phyloP scores from a whole-genome alignment of 2,888 invertebrate genomes.

The Sarcophaga carnaria region DNA sequence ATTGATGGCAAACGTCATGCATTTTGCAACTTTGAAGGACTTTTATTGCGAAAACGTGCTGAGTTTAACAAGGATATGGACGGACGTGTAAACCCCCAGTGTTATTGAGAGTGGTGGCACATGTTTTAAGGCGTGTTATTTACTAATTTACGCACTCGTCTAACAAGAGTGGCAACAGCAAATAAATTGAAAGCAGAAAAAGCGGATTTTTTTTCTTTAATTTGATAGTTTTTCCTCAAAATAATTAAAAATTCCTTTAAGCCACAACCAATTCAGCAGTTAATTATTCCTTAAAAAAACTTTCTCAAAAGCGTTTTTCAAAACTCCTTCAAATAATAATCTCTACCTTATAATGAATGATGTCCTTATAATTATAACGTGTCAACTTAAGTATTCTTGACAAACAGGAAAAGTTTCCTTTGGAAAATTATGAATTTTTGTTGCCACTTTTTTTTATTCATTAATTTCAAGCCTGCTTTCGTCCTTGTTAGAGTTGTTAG shows the following conservation, averaged over 20 bases:
- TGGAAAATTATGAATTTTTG: neutral
- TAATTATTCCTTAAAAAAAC: neutral
- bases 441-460: neutral
- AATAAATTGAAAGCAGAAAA: no score
- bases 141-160: constrained; percentile 19
- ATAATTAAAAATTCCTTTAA: no score
- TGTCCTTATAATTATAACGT: constrained; percentile 46
- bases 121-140: constrained; percentile 28
- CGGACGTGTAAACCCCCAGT: constrained; percentile 43
- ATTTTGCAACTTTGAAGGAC: constrained; percentile 56
- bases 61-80: neutral
- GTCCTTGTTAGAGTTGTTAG: constrained; percentile 4
- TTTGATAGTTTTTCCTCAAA: no score
- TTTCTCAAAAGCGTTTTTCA: neutral
- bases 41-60: constrained; percentile 70
- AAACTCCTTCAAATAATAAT: neutral
- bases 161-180: no score
- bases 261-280: no score
- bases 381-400: constrained; percentile 45
- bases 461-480: neutral
- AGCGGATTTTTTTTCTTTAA: no score
- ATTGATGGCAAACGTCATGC: constrained; percentile 13
- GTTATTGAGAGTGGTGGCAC: neutral
- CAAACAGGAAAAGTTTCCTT: neutral
- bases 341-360: neutral